phyloP scores from a whole-genome alignment of 2,113 vertebrate species.

The Xyrauchen texanus region DNA sequence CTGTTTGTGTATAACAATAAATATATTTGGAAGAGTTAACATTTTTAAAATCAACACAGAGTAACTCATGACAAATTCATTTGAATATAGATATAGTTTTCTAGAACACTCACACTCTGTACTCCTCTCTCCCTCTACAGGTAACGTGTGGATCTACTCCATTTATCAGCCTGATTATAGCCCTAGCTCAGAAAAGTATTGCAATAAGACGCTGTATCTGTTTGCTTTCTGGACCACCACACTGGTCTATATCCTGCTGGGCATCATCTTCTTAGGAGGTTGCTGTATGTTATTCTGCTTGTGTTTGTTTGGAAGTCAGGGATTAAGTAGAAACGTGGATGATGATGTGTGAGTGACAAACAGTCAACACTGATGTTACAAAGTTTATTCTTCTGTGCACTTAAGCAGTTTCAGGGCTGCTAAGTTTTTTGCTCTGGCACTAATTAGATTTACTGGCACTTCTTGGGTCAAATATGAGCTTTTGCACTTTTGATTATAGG shows the following conservation, averaged over 20 bases:
- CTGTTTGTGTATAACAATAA: no score
- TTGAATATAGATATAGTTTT: no score
- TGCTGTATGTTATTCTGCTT: constrained; percentile 52
- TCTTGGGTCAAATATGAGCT: background rate
- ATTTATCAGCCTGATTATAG: constrained; percentile 59
- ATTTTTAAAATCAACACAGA: no score
- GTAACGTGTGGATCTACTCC: constrained; percentile 65
- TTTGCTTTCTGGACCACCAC: constrained; percentile 64
- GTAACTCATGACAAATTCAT: no score
- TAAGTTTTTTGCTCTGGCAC: background rate
- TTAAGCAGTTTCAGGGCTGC: background rate
- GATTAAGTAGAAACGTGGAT: background rate
- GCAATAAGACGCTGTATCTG: constrained; percentile 60
- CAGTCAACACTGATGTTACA: no score
- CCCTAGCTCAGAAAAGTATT: background rate
- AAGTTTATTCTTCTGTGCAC: background rate
- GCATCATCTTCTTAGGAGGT: constrained; percentile 41
- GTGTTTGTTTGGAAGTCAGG: constrained; percentile 41
- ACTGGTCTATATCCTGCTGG: constrained; percentile 55
- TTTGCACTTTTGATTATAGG: no score
- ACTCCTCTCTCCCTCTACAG: constrained; percentile 27
- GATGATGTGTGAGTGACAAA: constrained; percentile 7
- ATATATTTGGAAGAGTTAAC: no score
- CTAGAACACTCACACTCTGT: background rate
- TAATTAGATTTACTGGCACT: background rate